Percentiles rank a stretch among this genome's conserved stretches.
Conservation (phyloP, 1,140 invertebrate genomes). For the Drosophila santomea region DNA sequence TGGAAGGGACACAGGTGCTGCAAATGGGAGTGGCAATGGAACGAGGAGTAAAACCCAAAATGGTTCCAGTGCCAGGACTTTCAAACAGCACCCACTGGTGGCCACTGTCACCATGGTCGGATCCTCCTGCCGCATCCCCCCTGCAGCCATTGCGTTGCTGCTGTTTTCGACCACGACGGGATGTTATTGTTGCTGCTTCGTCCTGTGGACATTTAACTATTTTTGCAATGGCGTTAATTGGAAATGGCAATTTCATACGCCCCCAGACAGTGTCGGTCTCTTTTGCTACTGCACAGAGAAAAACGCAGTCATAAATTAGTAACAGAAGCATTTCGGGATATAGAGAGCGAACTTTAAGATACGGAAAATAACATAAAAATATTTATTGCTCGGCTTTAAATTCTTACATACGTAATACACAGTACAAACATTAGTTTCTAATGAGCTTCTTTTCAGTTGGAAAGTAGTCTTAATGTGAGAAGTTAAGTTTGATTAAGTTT, state of each 20-base stretch:
- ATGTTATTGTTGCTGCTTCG: constrained; percentile 41
- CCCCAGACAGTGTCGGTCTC: constrained; percentile 24
- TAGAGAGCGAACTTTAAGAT: no score
- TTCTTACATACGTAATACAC: no score
- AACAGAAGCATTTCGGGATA: no score
- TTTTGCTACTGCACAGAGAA: neutral
- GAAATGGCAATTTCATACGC: constrained; percentile 81
- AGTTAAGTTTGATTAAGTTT: no score
- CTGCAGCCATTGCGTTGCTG: constrained; percentile 45
- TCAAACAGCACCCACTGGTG: constrained; percentile 21
- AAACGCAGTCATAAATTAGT: neutral
- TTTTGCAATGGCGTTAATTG: constrained; percentile 83
- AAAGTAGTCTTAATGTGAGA: no score
- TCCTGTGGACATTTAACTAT: constrained; percentile 75
- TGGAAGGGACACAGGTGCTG: constrained; percentile 27
- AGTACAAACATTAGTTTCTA: no score
- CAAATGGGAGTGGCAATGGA: constrained; percentile 12
- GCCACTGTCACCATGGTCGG: constrained; percentile 45
- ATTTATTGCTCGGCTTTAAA: no score
- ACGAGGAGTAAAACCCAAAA: constrained; percentile 22
- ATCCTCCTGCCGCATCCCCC: neutral
- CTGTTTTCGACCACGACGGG: constrained; percentile 38
- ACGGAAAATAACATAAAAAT: no score
- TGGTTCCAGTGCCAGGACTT: constrained; percentile 11
- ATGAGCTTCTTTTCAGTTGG: no score